Percentiles rank a stretch among this genome's conserved stretches.
These are phyloP conservation scores for Leistus spinibarbis DNA, from an alignment of 2,888 invertebrate genomes.

Conservation along the genomic window DNA sequence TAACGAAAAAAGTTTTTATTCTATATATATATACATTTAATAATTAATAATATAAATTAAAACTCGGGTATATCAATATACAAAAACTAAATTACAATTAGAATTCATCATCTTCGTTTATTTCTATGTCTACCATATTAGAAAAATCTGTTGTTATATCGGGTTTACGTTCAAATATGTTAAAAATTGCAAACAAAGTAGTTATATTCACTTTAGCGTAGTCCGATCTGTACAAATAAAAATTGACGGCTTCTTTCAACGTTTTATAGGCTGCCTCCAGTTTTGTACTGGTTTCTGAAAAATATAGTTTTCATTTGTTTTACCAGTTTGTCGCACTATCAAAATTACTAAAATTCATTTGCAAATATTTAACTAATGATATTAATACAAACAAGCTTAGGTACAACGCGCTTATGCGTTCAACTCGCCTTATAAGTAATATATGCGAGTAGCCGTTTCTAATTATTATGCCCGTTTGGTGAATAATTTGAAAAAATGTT, in stretches of 20 bases:
- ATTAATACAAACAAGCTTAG: too few species aligned
- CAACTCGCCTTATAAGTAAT: too few species aligned
- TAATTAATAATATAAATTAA: background rate
- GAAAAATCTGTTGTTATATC: background rate
- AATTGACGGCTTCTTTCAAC: constrained; percentile 71
- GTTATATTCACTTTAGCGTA: constrained; percentile 71
- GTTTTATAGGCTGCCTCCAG: constrained; percentile 64
- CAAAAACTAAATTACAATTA: background rate
- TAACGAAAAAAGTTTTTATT: too few species aligned
- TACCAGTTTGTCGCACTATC: too few species aligned
- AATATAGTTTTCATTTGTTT: too few species aligned
- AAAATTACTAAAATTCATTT: too few species aligned
- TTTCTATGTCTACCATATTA: constrained; percentile 40
- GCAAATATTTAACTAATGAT: too few species aligned
- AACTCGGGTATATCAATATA: background rate
- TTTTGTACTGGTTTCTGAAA: constrained; percentile 53
- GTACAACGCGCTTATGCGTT: too few species aligned
- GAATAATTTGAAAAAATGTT: too few species aligned
- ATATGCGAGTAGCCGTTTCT: too few species aligned
- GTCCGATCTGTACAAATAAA: constrained; percentile 69
- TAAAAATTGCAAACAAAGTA: constrained; percentile 54
- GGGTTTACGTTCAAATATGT: background rate
- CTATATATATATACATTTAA: background rate
- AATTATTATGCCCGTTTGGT: too few species aligned
- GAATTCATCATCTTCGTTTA: constrained; percentile 1